Percentiles rank a stretch among this genome's conserved stretches.
Conservation (phyloP, 1,140 invertebrate species). For the Portunus trituberculatus region DNA sequence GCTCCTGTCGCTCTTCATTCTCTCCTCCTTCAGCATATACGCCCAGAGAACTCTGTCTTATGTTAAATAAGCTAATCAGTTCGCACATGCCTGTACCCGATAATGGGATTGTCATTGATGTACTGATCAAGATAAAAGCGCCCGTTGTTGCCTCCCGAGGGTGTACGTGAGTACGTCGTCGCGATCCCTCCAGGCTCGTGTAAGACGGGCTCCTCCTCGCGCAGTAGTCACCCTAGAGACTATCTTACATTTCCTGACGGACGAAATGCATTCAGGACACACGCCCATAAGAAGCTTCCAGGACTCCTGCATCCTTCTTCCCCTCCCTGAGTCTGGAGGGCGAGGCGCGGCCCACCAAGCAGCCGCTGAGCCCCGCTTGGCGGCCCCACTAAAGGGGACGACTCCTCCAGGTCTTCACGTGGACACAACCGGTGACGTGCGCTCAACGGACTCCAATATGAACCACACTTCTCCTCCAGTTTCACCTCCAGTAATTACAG, state of each 20-base stretch:
- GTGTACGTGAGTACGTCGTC: neutral
- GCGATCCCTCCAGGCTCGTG: neutral
- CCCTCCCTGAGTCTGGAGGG: neutral
- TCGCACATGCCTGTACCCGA: neutral
- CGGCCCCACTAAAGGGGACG: conserved; percentile 16
- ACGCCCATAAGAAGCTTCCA: neutral
- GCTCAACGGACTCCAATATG: neutral
- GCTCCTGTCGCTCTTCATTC: neutral
- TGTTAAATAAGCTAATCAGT: neutral
- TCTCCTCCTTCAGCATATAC: neutral
- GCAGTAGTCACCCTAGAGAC: neutral
- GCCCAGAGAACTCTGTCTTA: neutral
- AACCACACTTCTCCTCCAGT: neutral
- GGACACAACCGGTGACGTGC: neutral
- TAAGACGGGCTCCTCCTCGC: neutral
- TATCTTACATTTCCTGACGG: neutral
- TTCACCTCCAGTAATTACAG: neutral
- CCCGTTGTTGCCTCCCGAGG: neutral
- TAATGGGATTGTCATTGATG: neutral
- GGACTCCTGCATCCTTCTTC: neutral
- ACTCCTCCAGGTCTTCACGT: neutral
- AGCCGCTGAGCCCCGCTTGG: neutral
- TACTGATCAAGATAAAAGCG: neutral
- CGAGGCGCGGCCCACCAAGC: neutral
- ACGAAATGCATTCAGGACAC: neutral